phyloP scores from a whole-genome alignment of 2,888 invertebrate genomes.

The Heteromyza rotundicornis region DNA sequence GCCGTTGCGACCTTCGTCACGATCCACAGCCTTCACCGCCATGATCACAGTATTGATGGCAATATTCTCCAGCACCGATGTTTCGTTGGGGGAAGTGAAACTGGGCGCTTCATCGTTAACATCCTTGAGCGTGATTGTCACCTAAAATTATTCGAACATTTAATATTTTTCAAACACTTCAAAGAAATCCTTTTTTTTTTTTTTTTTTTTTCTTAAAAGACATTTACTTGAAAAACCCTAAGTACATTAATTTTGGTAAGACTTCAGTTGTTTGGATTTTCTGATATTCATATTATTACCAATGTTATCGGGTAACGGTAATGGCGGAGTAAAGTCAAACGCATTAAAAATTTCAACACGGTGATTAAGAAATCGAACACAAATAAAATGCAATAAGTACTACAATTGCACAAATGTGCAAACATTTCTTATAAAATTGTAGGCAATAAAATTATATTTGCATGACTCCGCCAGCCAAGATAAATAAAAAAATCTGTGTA shows the following conservation, averaged over 20 bases:
- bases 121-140: slow-evolving; percentile 84
- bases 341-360: slow-evolving; percentile 32
- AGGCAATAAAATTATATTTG: slow-evolving; percentile 34
- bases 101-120: slow-evolving; percentile 91
- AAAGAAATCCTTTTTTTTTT: too few relatives aligned
- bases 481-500: slow-evolving; percentile 9
- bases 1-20: slow-evolving; percentile 90
- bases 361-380: slow-evolving; percentile 21
- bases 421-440: slow-evolving; percentile 35
- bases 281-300: slow-evolving; percentile 33
- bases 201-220: too few relatives aligned
- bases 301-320: slow-evolving; percentile 31
- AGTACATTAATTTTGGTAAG: too few relatives aligned
- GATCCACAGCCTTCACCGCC: slow-evolving; percentile 87
- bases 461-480: slow-evolving; percentile 22
- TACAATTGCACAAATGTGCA: slow-evolving; percentile 28
- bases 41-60: slow-evolving; percentile 85
- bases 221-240: too few relatives aligned
- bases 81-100: slow-evolving; percentile 81
- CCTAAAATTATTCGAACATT: slow-evolving; percentile 70
- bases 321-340: slow-evolving; percentile 25
- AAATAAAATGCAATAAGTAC: not conserved
- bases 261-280: too few relatives aligned
- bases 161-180: too few relatives aligned
- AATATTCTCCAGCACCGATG: slow-evolving; percentile 83